phyloP scores from a whole-genome alignment of 2,888 invertebrate species.

The Conchocele bisecta region DNA sequence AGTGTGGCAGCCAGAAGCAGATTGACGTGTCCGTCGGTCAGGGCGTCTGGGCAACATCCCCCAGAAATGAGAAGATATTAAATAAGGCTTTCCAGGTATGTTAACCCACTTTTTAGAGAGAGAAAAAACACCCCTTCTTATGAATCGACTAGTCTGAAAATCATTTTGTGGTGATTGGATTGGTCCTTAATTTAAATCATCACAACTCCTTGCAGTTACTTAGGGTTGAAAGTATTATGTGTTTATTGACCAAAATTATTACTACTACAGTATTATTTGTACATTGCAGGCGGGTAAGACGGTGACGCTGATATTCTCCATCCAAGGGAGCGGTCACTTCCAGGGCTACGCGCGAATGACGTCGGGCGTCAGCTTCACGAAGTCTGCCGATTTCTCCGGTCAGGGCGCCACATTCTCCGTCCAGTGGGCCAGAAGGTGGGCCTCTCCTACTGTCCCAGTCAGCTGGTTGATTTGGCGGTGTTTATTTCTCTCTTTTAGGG shows the following conservation, averaged over 20 bases:
- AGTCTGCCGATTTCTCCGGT: slow-evolving; percentile 80
- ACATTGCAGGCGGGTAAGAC: slow-evolving; percentile 78
- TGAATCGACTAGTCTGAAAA: too few species aligned
- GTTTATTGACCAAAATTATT: too few species aligned
- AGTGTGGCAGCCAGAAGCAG: slow-evolving; percentile 85
- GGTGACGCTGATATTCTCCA: slow-evolving; percentile 85
- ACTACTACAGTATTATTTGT: background rate
- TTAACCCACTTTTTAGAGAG: too few species aligned
- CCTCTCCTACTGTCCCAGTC: too few species aligned
- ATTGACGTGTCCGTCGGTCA: slow-evolving; percentile 86
- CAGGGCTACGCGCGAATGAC: slow-evolving; percentile 84
- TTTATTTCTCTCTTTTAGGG: too few species aligned
- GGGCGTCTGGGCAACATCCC: slow-evolving; percentile 86
- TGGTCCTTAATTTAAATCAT: too few species aligned
- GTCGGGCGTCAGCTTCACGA: slow-evolving; percentile 76
- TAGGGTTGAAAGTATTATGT: too few species aligned
- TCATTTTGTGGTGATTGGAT: too few species aligned
- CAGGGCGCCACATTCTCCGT: slow-evolving; percentile 80
- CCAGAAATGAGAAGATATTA: slow-evolving; percentile 86
- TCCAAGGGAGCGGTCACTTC: slow-evolving; percentile 85
- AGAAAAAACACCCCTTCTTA: too few species aligned
- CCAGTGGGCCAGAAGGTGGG: slow-evolving; percentile 84
- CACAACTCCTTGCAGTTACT: too few species aligned
- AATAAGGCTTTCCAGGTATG: slow-evolving; percentile 86
- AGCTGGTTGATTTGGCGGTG: too few species aligned